Evolutionary conservation across 2,797 vertebrate species (phyloP).

Genomic region (Lemur catta): DNA sequence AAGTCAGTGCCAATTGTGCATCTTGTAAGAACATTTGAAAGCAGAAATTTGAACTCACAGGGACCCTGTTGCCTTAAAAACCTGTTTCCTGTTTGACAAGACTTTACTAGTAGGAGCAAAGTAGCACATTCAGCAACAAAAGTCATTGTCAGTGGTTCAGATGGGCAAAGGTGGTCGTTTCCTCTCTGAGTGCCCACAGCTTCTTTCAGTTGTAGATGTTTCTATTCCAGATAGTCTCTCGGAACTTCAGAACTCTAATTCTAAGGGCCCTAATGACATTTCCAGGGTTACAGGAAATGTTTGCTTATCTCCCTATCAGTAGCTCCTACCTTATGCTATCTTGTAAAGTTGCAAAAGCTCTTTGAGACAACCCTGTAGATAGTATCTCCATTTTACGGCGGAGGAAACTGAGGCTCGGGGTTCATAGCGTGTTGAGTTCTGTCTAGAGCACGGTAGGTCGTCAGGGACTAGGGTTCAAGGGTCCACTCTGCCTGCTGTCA

Average conservation of each 20-base stretch:
- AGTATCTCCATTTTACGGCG: background rate
- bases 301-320: conserved; percentile 47
- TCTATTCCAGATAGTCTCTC: conserved; percentile 16
- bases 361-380: background rate
- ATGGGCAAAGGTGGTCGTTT: conserved; percentile 78
- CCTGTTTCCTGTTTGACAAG: conserved; percentile 89
- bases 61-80: conserved; percentile 85
- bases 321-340: background rate
- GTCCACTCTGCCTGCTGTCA: background rate
- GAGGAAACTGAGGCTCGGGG: background rate
- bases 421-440: background rate
- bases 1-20: conserved; percentile 83
- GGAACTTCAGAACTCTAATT: background rate
- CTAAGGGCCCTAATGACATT: conserved; percentile 32
- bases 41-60: conserved; percentile 84
- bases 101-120: conserved; percentile 84
- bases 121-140: conserved; percentile 82
- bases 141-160: conserved; percentile 78
- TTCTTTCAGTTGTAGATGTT: background rate
- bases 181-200: background rate
- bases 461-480: background rate
- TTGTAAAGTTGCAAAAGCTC: conserved; percentile 16
- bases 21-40: conserved; percentile 86
- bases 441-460: background rate
- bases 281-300: conserved; percentile 63